phyloP scores from a whole-genome alignment of 2,888 invertebrate species.

The Nudaria mundana region DNA sequence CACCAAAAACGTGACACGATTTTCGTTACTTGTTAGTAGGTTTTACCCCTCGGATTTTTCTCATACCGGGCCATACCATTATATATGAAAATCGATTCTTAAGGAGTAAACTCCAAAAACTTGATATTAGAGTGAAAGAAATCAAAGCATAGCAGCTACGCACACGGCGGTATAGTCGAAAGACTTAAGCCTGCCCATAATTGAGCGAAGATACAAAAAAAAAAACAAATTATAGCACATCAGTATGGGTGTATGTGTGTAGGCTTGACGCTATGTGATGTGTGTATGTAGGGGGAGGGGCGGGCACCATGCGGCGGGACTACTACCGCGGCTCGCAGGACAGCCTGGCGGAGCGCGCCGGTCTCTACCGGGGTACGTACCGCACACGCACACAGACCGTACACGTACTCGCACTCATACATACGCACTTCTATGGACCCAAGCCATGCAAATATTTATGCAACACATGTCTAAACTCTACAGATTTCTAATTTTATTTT shows the following conservation, averaged over 20 bases:
- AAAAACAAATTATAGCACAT: conserved; percentile 1
- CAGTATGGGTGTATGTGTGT: not conserved
- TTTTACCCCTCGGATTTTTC: no score
- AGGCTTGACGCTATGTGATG: conserved; percentile 32
- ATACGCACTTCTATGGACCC: not conserved
- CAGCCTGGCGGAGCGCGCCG: conserved; percentile 88
- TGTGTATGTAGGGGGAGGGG: conserved; percentile 38
- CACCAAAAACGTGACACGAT: no score
- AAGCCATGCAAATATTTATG: not conserved
- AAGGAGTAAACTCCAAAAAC: no score
- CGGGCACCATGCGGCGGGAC: conserved; percentile 88
- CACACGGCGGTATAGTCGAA: no score
- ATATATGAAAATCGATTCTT: no score
- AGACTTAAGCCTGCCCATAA: no score
- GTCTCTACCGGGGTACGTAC: conserved; percentile 86
- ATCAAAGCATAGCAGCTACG: no score
- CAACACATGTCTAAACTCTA: no score
- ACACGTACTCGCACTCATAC: not conserved
- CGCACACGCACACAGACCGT: not conserved
- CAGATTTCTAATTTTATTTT: no score
- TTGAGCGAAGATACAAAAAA: not conserved
- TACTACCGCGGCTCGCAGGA: conserved; percentile 96
- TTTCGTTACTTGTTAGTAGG: no score
- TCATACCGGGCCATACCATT: no score
- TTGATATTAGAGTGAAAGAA: no score